Evolutionary conservation across 2,888 invertebrate genomes (phyloP).

Genomic region (Maniola hyperantus): DNA sequence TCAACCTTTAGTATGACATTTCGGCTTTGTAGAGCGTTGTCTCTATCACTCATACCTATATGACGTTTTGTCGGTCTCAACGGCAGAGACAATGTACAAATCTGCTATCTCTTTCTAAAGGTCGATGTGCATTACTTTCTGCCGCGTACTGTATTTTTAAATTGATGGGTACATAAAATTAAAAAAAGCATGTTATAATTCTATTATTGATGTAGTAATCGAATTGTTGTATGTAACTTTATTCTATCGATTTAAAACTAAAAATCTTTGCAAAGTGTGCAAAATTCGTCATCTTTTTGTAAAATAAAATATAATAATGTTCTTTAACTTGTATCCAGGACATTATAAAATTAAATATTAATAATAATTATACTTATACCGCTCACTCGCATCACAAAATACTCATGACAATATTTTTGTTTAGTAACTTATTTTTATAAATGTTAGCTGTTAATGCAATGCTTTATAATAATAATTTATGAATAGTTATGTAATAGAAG

Average conservation of each 20-base stretch:
- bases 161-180: no score
- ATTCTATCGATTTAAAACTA: neutral
- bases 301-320: neutral
- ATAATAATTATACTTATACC: constrained; percentile 1
- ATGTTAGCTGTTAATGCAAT: constrained; percentile 38
- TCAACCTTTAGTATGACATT: no score
- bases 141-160: no score
- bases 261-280: neutral
- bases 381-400: constrained; percentile 36
- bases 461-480: constrained; percentile 36
- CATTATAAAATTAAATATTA: neutral
- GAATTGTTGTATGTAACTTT: neutral
- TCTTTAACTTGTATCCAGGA: neutral
- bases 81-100: no score
- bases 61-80: no score
- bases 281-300: neutral
- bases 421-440: constrained; percentile 39
- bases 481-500: constrained; percentile 34
- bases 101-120: no score
- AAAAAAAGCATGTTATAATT: no score
- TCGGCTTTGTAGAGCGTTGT: no score
- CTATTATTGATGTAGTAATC: no score
- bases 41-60: no score
- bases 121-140: no score
- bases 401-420: constrained; percentile 41